phyloP scores from a whole-genome alignment of 2,797 vertebrate genomes.

The Ptychadena robeensis region DNA sequence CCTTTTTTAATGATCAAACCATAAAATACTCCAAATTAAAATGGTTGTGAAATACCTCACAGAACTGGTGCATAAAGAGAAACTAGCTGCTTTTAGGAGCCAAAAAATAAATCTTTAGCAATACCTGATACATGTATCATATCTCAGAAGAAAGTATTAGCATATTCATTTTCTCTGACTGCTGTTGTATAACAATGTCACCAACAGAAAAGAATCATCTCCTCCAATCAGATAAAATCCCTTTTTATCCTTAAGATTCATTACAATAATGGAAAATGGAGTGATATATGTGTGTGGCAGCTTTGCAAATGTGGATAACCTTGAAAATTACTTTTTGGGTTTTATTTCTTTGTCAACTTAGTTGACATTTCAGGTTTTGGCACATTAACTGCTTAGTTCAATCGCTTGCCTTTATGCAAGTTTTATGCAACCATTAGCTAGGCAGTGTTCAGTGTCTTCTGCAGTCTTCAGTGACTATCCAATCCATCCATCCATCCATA shows the following conservation, averaged over 20 bases:
- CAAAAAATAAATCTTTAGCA: slow-evolving; percentile 42
- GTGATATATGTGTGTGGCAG: slow-evolving; percentile 45
- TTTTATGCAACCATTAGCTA: too few species aligned
- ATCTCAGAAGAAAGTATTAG: slow-evolving; percentile 30
- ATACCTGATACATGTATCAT: slow-evolving; percentile 14
- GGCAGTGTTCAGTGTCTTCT: too few species aligned
- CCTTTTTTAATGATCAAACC: too few species aligned
- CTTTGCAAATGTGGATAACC: slow-evolving; percentile 39
- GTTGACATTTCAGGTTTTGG: background rate
- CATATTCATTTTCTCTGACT: slow-evolving; percentile 46
- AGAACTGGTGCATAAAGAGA: background rate
- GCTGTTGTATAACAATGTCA: slow-evolving; percentile 41
- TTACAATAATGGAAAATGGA: slow-evolving; percentile 55
- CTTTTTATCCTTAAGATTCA: slow-evolving; percentile 36
- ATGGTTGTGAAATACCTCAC: background rate
- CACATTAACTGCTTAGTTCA: background rate
- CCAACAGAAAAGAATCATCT: slow-evolving; percentile 20
- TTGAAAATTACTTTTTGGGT: slow-evolving; percentile 33
- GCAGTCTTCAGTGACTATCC: too few species aligned
- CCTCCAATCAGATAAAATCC: slow-evolving; percentile 42
- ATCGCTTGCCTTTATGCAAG: background rate
- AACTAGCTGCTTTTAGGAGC: slow-evolving; percentile 12
- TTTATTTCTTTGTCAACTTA: slow-evolving; percentile 20
- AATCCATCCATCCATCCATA: too few species aligned
- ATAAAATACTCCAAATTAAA: background rate